Conservation (phyloP, 2,797 vertebrate species). For the Pangasius larnaudii region DNA sequence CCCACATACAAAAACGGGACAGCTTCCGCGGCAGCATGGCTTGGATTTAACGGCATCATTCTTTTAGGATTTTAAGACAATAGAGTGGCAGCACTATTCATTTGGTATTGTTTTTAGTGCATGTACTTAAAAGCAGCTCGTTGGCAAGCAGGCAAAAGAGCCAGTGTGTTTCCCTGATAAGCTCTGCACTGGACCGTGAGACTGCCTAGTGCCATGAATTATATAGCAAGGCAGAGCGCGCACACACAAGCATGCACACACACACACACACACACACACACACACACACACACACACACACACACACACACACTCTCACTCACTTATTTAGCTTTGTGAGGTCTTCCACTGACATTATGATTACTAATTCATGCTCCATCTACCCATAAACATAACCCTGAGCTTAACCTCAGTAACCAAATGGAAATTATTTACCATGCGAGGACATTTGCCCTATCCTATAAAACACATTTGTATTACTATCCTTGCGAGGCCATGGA, state of each 20-base stretch:
- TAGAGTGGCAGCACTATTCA: slow-evolving; percentile 15
- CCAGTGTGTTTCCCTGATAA: slow-evolving; percentile 51
- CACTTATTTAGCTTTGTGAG: background rate
- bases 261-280: slow-evolving; percentile 2
- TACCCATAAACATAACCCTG: slow-evolving; percentile 1
- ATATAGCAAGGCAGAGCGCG: slow-evolving; percentile 20
- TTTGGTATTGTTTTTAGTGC: slow-evolving; percentile 33
- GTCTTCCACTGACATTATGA: background rate
- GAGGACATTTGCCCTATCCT: background rate
- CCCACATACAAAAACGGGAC: background rate
- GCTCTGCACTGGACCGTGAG: slow-evolving; percentile 34
- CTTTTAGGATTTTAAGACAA: slow-evolving; percentile 10
- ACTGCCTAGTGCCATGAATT: slow-evolving; percentile 43
- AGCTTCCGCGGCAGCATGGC: background rate
- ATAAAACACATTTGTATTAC: background rate
- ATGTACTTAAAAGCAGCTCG: slow-evolving; percentile 44
- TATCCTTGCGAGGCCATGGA: background rate
- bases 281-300: background rate
- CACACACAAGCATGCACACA: background rate
- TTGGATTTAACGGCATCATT: slow-evolving; percentile 38
- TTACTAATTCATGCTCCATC: background rate
- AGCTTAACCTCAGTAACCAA: background rate
- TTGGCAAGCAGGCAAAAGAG: slow-evolving; percentile 41
- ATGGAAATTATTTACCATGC: background rate
- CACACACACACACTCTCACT: background rate